phyloP scores from a whole-genome alignment of 1,140 invertebrate genomes.

The Diabrotica virgifera region DNA sequence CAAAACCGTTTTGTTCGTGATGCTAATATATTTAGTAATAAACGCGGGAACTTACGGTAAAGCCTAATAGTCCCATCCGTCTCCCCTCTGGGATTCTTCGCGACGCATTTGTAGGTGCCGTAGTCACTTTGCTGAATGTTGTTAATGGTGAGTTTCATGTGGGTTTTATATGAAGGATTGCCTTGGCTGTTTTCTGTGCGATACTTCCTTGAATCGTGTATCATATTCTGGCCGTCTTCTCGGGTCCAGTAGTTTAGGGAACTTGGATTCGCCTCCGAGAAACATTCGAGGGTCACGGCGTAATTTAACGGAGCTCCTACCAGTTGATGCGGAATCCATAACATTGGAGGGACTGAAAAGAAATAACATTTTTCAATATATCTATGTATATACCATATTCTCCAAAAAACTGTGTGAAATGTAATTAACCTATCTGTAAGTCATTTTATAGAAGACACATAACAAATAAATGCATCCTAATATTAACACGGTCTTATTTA shows the following conservation, averaged over 20 bases:
- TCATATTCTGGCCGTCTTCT: constrained; percentile 78
- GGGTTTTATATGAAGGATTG: constrained; percentile 71
- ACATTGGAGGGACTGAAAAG: constrained; percentile 81
- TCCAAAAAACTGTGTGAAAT: no score
- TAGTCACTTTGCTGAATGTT: constrained; percentile 76
- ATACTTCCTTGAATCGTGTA: constrained; percentile 81
- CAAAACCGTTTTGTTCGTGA: no score
- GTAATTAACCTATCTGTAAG: no score
- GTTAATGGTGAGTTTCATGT: constrained; percentile 76
- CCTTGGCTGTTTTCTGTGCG: constrained; percentile 68
- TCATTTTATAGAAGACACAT: no score
- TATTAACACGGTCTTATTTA: no score
- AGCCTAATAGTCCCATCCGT: constrained; percentile 87
- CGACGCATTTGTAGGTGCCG: constrained; percentile 87
- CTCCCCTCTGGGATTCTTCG: constrained; percentile 88
- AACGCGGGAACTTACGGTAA: constrained; percentile 71
- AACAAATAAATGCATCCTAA: no score
- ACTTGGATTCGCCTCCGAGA: constrained; percentile 85
- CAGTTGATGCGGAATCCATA: constrained; percentile 87
- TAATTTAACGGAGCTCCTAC: constrained; percentile 79
- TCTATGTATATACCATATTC: no score
- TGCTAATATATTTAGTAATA: no score
- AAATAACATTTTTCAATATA: neutral
- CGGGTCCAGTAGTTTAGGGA: constrained; percentile 90
- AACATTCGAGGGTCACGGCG: constrained; percentile 82